Evolutionary conservation across 2,888 invertebrate genomes (phyloP), one percentile per base, ranked within the genome.

Genomic region (Scrobipalpa atriplicella): DNA sequence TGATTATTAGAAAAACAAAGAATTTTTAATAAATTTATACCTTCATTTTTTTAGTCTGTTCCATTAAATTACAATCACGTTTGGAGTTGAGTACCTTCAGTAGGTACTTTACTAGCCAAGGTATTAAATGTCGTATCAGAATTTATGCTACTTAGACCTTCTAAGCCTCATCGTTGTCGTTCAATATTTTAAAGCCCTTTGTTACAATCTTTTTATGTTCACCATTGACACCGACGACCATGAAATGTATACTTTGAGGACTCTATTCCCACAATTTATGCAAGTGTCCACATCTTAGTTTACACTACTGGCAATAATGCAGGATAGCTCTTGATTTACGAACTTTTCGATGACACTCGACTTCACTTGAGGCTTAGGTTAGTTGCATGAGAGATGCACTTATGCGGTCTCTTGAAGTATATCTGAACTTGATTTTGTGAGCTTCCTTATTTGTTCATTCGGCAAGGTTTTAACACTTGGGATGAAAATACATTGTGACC

Each of bases 111-210:
- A 47, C 47, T n/a, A 47, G n/a, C n/a, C 47, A 7, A 16, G 9
- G n/a, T 6, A 47, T 5, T 47, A 47, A 47, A 47, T 47, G 47
- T 47, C 47, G n/a, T 16, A 47, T 1, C n/a, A 47, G n/a, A 47
- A 47, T 47, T 47, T 47, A 47, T 47, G 47, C 47, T 47, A 47
- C 16, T 47, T 47, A 47, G 47, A n/a, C 47, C 47, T n/a, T 47
- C 47, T 47, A n/a, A 47, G 47, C 47, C n/a, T n/a, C 47, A 47
- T 47, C 47, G 47, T 16, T 29, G 47, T 47, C n/a, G 47, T 47
- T 47, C 5, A 47, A 47, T 16, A 16, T 16, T 47, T 47, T 47
- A 47, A n/a, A 16, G 47, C 47, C 10, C 47, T 47, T 47, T 47
- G 47, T 47, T 47, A 6, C 0, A 47, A 16, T 47, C n/a, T 47